Evolutionary conservation across 2,888 invertebrate genomes (phyloP).

Genomic region (Cordilura impudica): DNA sequence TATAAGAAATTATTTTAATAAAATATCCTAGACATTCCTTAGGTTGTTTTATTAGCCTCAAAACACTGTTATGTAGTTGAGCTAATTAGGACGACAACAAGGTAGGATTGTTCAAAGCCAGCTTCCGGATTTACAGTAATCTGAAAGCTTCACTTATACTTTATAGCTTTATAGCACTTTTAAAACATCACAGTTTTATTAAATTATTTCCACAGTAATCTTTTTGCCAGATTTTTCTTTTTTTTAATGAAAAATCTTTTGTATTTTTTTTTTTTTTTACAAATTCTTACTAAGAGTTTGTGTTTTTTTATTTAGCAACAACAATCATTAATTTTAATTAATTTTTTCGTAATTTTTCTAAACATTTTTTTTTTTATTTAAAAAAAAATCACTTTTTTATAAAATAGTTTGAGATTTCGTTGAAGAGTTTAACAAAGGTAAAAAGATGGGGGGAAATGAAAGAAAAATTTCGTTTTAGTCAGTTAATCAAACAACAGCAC

Average conservation of each 20-base stretch:
- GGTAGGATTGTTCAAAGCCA: no score
- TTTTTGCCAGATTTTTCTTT: background rate
- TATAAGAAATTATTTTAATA: no score
- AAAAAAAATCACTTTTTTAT: slow-evolving; percentile 6
- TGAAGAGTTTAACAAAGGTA: background rate
- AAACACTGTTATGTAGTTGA: no score
- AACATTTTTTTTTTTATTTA: slow-evolving; percentile 9
- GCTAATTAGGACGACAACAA: no score
- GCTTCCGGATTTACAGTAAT: no score
- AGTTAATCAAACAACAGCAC: slow-evolving; percentile 47
- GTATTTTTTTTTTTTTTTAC: background rate
- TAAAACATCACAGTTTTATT: no score
- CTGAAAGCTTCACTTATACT: no score
- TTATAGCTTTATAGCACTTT: no score
- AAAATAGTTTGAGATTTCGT: slow-evolving; percentile 11
- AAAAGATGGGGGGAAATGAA: slow-evolving; percentile 3
- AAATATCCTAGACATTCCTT: no score
- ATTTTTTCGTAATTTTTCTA: slow-evolving; percentile 40
- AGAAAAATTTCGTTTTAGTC: background rate
- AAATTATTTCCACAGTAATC: background rate
- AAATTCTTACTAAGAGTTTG: slow-evolving; percentile 34
- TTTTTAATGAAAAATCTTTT: slow-evolving; percentile 10
- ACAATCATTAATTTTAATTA: slow-evolving; percentile 46
- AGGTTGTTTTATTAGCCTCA: no score
- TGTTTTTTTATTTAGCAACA: slow-evolving; percentile 52